Evolutionary conservation across 2,113 vertebrate species (phyloP).

Genomic region (Notothenia rossii): DNA sequence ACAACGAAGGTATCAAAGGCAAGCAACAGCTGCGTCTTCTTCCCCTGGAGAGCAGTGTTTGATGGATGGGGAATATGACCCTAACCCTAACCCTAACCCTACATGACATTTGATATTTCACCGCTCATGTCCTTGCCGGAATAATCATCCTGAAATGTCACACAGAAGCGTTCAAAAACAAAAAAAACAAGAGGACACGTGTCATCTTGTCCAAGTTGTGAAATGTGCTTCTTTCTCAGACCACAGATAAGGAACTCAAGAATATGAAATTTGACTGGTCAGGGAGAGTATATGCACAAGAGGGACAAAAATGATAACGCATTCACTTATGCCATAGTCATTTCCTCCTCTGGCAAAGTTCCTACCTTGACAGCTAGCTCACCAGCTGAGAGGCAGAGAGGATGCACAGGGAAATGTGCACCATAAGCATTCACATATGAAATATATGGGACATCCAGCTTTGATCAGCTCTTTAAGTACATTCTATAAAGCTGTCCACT

Average conservation of each 20-base stretch:
- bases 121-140: slow-evolving; percentile 44
- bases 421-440: slow-evolving; percentile 12
- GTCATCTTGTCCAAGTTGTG: slow-evolving; percentile 30
- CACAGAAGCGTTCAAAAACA: slow-evolving; percentile 39
- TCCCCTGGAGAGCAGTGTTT: slow-evolving; percentile 63
- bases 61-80: slow-evolving; percentile 50
- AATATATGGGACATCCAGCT: slow-evolving; percentile 18
- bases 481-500: neutral
- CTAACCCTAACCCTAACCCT: too few relatives aligned
- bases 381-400: slow-evolving; percentile 67
- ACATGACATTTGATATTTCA: slow-evolving; percentile 68
- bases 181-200: slow-evolving; percentile 13
- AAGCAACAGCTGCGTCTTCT: slow-evolving; percentile 72
- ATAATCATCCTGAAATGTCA: slow-evolving; percentile 48
- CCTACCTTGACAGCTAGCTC: slow-evolving; percentile 64
- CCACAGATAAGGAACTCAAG: slow-evolving; percentile 67
- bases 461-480: slow-evolving; percentile 14
- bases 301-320: slow-evolving; percentile 75
- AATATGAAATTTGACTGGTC: slow-evolving; percentile 46
- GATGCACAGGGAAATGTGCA: slow-evolving; percentile 64
- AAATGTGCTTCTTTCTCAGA: slow-evolving; percentile 56
- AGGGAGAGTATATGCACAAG: slow-evolving; percentile 50
- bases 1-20: slow-evolving; percentile 68
- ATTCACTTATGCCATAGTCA: slow-evolving; percentile 77
- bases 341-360: slow-evolving; percentile 69